Evolutionary conservation across 2,888 invertebrate genomes (phyloP).

Genomic region (Acleris holmiana): DNA sequence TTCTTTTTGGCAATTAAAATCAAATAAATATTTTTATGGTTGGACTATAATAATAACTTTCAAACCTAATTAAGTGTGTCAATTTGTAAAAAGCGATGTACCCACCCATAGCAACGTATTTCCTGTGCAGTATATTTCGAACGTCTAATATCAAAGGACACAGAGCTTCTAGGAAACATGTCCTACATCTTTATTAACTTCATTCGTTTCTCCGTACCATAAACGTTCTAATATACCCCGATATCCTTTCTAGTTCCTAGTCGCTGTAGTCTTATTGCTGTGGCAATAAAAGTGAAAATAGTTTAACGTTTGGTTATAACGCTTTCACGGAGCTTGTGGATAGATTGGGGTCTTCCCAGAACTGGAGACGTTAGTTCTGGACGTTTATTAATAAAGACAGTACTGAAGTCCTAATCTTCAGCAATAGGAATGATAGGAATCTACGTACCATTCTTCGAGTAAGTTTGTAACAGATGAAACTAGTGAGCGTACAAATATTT

Average conservation of each 20-base stretch:
- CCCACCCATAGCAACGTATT: neutral
- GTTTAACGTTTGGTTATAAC: slow-evolving; percentile 39
- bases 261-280: slow-evolving; percentile 34
- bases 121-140: slow-evolving; percentile 29
- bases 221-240: slow-evolving; percentile 38
- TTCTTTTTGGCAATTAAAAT: no score
- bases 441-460: slow-evolving; percentile 7
- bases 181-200: slow-evolving; percentile 54
- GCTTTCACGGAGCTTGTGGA: slow-evolving; percentile 58
- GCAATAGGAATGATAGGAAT: slow-evolving; percentile 2
- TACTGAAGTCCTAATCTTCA: slow-evolving; percentile 20
- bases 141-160: slow-evolving; percentile 39
- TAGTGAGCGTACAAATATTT: slow-evolving; percentile 5
- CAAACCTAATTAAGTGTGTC: neutral
- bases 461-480: slow-evolving; percentile 3
- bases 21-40: no score
- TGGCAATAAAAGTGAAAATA: slow-evolving; percentile 43
- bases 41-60: no score
- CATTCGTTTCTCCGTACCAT: slow-evolving; percentile 53
- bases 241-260: slow-evolving; percentile 45
- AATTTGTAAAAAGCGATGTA: neutral
- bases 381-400: slow-evolving; percentile 49
- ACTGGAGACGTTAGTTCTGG: slow-evolving; percentile 50
- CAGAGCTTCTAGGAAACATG: slow-evolving; percentile 47
- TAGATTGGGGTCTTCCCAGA: slow-evolving; percentile 67